Conservation (phyloP, 1,140 invertebrate genomes). For the Calycopis cecrops region DNA sequence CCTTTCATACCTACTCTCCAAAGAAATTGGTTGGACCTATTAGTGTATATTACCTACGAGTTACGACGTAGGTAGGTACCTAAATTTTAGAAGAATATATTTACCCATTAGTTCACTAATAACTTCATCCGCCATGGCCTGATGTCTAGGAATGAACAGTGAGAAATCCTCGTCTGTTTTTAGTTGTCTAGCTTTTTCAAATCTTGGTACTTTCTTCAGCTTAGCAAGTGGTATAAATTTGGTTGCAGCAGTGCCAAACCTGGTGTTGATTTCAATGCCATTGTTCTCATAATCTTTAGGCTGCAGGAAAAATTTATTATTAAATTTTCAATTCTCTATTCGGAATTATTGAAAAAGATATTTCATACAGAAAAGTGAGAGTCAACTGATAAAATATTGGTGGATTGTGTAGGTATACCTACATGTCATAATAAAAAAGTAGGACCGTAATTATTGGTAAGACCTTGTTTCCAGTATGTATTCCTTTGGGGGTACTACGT, state of each 20-base stretch:
- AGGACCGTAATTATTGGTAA: too few relatives aligned
- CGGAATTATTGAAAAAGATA: too few relatives aligned
- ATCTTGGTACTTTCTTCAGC: slow-evolving; percentile 47
- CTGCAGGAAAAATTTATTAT: slow-evolving; percentile 31
- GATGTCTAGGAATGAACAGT: slow-evolving; percentile 75
- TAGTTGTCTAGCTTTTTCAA: slow-evolving; percentile 51
- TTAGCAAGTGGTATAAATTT: slow-evolving; percentile 52
- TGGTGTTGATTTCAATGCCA: slow-evolving; percentile 57
- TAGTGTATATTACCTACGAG: too few relatives aligned
- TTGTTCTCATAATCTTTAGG: slow-evolving; percentile 49
- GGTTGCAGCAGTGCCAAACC: slow-evolving; percentile 47
- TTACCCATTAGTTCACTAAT: slow-evolving; percentile 75
- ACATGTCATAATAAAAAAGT: too few relatives aligned
- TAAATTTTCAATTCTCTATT: too few relatives aligned
- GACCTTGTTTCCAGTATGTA: too few relatives aligned
- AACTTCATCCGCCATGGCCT: slow-evolving; percentile 74
- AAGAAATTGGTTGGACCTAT: too few relatives aligned
- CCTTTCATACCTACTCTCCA: too few relatives aligned
- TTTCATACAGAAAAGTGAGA: too few relatives aligned
- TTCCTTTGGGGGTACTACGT: too few relatives aligned
- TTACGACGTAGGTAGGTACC: neutral
- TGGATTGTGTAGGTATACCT: too few relatives aligned
- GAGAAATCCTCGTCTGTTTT: slow-evolving; percentile 74
- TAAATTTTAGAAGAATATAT: slow-evolving; percentile 11
- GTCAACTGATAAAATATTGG: too few relatives aligned